A percentile compares a stretch with the other conserved stretches of the same genome.
Conservation (phyloP, 2,888 invertebrate genomes). For the Zygogramma bicolorata region DNA sequence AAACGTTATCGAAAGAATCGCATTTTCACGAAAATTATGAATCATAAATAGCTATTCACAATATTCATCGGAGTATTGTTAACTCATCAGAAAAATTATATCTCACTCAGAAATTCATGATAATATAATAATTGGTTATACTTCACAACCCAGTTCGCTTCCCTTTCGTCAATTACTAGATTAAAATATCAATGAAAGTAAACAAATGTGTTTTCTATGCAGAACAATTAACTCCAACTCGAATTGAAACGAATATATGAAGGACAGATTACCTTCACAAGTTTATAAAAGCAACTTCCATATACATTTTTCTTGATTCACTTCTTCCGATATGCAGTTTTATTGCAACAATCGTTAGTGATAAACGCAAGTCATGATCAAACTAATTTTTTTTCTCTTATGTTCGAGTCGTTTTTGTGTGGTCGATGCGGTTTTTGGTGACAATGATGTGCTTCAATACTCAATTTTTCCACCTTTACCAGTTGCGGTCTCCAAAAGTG, state of each 20-base stretch:
- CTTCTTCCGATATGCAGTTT: constrained; percentile 26
- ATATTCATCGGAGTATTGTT: no score
- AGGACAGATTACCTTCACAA: constrained; percentile 48
- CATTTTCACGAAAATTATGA: no score
- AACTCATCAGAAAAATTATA: no score
- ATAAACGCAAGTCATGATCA: constrained; percentile 27
- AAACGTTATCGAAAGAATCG: no score
- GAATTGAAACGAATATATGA: constrained; percentile 44
- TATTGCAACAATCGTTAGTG: not conserved
- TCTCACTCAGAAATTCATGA: no score
- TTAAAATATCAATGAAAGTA: not conserved
- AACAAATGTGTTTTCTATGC: constrained; percentile 25
- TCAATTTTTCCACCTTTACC: constrained; percentile 52
- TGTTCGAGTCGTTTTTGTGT: constrained; percentile 8
- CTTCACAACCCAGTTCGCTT: no score
- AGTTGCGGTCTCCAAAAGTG: constrained; percentile 48
- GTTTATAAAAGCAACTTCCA: constrained; percentile 51
- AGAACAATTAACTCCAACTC: constrained; percentile 40
- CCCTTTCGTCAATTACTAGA: not conserved
- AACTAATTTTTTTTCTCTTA: constrained; percentile 15
- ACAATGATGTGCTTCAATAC: constrained; percentile 32
- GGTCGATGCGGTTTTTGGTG: constrained; percentile 21
- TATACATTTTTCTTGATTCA: constrained; percentile 42
- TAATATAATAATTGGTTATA: no score
- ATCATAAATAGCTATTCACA: no score